Conservation (phyloP, 2,888 invertebrate genomes). For the Sicus ferrugineus region DNA sequence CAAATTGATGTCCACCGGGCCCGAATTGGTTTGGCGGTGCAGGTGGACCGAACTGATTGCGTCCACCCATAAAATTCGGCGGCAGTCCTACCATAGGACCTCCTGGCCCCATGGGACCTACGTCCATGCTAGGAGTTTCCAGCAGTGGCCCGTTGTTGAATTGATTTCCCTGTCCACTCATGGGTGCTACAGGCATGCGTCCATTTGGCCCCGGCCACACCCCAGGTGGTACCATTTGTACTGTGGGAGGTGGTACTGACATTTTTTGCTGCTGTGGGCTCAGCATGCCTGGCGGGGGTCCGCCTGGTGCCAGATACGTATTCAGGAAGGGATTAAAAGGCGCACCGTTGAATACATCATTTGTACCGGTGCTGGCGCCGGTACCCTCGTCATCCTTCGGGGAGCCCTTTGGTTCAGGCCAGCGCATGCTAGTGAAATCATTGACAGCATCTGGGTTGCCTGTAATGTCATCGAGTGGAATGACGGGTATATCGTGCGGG, state of each 20-base stretch:
- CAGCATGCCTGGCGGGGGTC: slow-evolving; percentile 38
- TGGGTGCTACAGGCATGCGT: not conserved
- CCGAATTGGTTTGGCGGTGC: slow-evolving; percentile 39
- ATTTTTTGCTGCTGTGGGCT: slow-evolving; percentile 37
- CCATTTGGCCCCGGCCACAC: slow-evolving; percentile 44
- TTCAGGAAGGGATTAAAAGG: slow-evolving; percentile 57
- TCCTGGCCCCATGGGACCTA: slow-evolving; percentile 33
- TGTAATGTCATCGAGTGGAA: slow-evolving; percentile 88
- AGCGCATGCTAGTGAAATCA: slow-evolving; percentile 78
- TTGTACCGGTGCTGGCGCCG: slow-evolving; percentile 35
- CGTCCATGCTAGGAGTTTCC: slow-evolving; percentile 21
- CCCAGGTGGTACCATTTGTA: slow-evolving; percentile 38
- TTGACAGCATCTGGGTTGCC: slow-evolving; percentile 83
- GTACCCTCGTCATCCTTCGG: slow-evolving; percentile 62
- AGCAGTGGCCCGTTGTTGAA: slow-evolving; percentile 20
- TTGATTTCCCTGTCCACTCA: slow-evolving; percentile 4
- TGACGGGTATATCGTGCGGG: slow-evolving; percentile 79
- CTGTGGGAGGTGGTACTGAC: slow-evolving; percentile 35
- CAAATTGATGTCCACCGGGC: slow-evolving; percentile 37
- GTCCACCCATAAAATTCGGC: slow-evolving; percentile 17
- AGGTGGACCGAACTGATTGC: slow-evolving; percentile 38
- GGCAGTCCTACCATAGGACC: slow-evolving; percentile 23
- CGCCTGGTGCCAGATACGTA: slow-evolving; percentile 48
- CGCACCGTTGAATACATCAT: slow-evolving; percentile 28
- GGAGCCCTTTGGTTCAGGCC: slow-evolving; percentile 85